phyloP scores from a whole-genome alignment of 1,140 invertebrate genomes.

The Rhynchophorus ferrugineus region DNA sequence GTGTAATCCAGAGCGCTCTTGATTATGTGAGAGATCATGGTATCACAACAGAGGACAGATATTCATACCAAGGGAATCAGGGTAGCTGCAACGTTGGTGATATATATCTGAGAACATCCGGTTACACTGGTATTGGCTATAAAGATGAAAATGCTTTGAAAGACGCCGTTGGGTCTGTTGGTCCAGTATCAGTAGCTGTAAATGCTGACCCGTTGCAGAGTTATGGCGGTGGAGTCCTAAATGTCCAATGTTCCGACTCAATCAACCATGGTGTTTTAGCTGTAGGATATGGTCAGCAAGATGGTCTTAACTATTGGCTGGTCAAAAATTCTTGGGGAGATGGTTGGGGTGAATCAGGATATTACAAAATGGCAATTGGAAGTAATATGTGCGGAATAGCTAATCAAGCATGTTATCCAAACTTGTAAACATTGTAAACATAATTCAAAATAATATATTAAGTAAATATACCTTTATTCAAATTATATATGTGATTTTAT shows the following conservation, averaged over 20 bases:
- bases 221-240: conserved; percentile 59
- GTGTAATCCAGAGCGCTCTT: conserved; percentile 52
- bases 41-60: conserved; percentile 55
- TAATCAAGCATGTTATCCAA: too few species aligned
- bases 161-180: conserved; percentile 55
- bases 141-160: conserved; percentile 60
- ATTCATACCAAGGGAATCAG: conserved; percentile 48
- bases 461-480: too few species aligned
- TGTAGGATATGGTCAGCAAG: conserved; percentile 68
- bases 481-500: too few species aligned
- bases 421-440: too few species aligned
- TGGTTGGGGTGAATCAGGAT: conserved; percentile 61
- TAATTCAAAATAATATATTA: too few species aligned
- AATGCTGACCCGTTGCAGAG: conserved; percentile 72
- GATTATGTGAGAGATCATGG: conserved; percentile 60
- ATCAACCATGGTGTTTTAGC: conserved; percentile 70
- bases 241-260: too few species aligned
- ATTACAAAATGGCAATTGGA: conserved; percentile 58
- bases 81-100: conserved; percentile 14
- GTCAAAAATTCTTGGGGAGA: conserved; percentile 69
- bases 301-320: conserved; percentile 58
- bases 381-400: too few species aligned
- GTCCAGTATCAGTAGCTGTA: conserved; percentile 64
- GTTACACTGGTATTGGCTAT: conserved; percentile 51
- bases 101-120: background rate